Evolutionary conservation across 2,113 vertebrate genomes (phyloP).

Genomic region (Platysteira castanea): DNA sequence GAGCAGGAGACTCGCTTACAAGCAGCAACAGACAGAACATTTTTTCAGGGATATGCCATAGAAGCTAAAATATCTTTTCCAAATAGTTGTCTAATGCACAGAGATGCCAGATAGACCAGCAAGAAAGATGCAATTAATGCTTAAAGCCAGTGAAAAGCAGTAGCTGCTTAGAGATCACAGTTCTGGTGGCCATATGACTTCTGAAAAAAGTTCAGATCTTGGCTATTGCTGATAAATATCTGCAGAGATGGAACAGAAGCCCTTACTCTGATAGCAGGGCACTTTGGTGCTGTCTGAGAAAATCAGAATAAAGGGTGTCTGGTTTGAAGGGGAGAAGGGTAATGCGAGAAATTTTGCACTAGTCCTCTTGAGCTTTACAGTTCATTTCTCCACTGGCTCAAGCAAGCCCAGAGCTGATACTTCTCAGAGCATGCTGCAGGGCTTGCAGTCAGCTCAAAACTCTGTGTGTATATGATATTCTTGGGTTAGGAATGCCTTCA

Average conservation of each 20-base stretch:
- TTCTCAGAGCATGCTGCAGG: slow-evolving; percentile 9
- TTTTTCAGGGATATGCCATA: background rate
- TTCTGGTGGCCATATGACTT: background rate
- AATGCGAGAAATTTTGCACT: background rate
- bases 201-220: background rate
- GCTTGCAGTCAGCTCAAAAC: background rate
- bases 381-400: background rate
- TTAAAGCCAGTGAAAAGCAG: background rate
- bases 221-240: background rate
- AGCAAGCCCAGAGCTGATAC: background rate
- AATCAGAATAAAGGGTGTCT: background rate
- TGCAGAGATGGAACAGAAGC: background rate
- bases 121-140: background rate
- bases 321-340: background rate
- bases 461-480: background rate
- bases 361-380: background rate
- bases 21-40: slow-evolving; percentile 24
- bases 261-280: background rate
- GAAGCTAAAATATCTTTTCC: background rate
- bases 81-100: background rate
- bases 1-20: background rate
- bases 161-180: background rate
- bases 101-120: background rate
- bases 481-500: background rate
- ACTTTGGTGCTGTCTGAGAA: background rate